A percentile compares a stretch with the other conserved stretches of the same genome.
Conservation (phyloP, 2,888 invertebrate genomes). For the Pinctada fucata region DNA sequence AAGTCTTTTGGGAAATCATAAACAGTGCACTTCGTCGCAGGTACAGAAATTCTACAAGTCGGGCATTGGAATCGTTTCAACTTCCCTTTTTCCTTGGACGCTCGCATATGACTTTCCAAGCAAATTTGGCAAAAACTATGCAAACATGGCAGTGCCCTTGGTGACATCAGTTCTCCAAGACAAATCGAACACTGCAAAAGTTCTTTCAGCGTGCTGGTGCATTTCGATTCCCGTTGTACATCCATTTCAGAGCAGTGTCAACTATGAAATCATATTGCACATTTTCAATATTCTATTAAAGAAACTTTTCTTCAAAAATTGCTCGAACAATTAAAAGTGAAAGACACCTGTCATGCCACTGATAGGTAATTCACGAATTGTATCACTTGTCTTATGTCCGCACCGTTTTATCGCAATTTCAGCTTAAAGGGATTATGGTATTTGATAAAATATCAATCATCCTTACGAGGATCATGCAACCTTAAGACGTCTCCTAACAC, state of each 20-base stretch:
- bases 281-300: too few relatives aligned
- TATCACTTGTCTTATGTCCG: too few relatives aligned
- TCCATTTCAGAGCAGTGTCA: too few relatives aligned
- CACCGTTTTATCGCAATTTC: too few relatives aligned
- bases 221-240: too few relatives aligned
- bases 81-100: conserved; percentile 10
- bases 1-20: conserved; percentile 53
- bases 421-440: too few relatives aligned
- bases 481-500: not conserved
- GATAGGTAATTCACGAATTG: too few relatives aligned
- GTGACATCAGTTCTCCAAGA: conserved; percentile 43
- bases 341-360: not conserved
- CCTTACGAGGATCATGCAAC: too few relatives aligned
- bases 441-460: too few relatives aligned
- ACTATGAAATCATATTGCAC: too few relatives aligned
- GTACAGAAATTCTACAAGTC: conserved; percentile 43
- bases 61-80: conserved; percentile 49
- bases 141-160: conserved; percentile 50
- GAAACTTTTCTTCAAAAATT: too few relatives aligned
- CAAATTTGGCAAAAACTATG: conserved; percentile 54
- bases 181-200: conserved; percentile 54
- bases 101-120: conserved; percentile 43
- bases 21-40: conserved; percentile 37
- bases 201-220: conserved; percentile 15
- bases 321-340: not conserved